A percentile compares a stretch with the other conserved stretches of the same genome.
phyloP scores from a whole-genome alignment of 2,797 vertebrate genomes.

The Gobio occitaniae region DNA sequence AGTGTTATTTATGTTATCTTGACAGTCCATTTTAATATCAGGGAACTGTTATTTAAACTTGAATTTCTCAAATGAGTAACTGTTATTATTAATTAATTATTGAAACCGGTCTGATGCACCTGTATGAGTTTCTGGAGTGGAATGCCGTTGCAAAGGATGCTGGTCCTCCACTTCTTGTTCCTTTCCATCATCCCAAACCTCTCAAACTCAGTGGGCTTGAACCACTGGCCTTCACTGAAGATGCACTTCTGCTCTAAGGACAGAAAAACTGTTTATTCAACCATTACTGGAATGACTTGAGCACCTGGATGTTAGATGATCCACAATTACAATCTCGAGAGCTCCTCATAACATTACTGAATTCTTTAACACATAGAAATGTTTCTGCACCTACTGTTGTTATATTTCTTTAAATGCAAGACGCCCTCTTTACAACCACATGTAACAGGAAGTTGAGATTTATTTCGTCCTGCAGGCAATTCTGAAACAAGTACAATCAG shows the following conservation, averaged over 20 bases:
- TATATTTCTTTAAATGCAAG: background rate
- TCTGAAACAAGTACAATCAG: background rate
- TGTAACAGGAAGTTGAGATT: conserved; percentile 1
- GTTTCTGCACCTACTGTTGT: background rate
- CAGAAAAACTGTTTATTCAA: background rate
- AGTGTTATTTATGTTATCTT: background rate
- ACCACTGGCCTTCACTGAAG: conserved; percentile 20
- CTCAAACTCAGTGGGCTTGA: conserved; percentile 22
- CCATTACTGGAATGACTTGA: background rate
- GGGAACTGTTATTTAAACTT: background rate
- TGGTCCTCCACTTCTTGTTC: conserved; percentile 21
- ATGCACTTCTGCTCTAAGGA: conserved; percentile 19
- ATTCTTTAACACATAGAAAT: background rate
- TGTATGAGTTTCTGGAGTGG: conserved; percentile 21
- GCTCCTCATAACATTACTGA: background rate
- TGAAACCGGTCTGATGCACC: background rate
- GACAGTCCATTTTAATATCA: background rate
- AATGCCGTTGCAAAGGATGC: conserved; percentile 14
- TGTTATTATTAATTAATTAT: background rate
- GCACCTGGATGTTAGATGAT: background rate
- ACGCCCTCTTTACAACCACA: background rate
- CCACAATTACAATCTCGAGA: background rate
- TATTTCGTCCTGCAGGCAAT: background rate
- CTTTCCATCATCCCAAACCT: background rate
- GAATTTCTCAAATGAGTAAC: background rate